Conservation (phyloP, 1,140 invertebrate species). For the Euwallacea fornicatus region DNA sequence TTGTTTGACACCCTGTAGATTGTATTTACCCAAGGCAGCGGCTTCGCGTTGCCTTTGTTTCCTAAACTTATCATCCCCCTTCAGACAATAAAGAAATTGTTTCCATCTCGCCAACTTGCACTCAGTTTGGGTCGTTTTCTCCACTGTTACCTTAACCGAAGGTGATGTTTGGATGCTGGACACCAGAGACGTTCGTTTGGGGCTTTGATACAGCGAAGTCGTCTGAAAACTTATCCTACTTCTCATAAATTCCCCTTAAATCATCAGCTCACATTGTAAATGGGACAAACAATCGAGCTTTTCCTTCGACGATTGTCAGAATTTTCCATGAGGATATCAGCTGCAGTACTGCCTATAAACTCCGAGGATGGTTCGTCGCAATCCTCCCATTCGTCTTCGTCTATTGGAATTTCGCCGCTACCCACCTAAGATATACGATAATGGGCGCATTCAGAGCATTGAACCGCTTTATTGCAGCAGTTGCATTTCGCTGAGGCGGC, state of each 20-base stretch:
- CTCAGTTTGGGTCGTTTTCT: constrained; percentile 81
- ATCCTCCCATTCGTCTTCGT: constrained; percentile 79
- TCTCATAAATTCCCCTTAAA: background rate
- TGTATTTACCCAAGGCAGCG: constrained; percentile 48
- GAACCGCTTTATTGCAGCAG: too few relatives aligned
- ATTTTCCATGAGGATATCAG: constrained; percentile 40
- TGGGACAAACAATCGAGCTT: constrained; percentile 62
- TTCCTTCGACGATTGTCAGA: constrained; percentile 47
- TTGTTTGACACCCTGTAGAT: background rate
- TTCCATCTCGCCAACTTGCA: constrained; percentile 69
- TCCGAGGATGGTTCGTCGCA: constrained; percentile 58
- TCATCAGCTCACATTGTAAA: constrained; percentile 60
- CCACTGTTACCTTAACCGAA: constrained; percentile 65
- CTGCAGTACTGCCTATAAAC: constrained; percentile 52
- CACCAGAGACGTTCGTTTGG: constrained; percentile 44
- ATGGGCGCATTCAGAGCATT: too few relatives aligned
- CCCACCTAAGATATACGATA: constrained; percentile 57
- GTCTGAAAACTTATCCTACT: constrained; percentile 36
- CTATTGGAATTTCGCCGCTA: constrained; percentile 76
- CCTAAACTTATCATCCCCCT: constrained; percentile 76
- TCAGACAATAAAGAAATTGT: constrained; percentile 77
- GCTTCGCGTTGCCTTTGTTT: constrained; percentile 74
- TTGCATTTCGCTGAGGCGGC: too few relatives aligned
- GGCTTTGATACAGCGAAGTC: constrained; percentile 42
- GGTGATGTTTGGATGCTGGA: constrained; percentile 44